Evolutionary conservation across 2,888 invertebrate genomes (phyloP).

Genomic region (Rhodophaea formosa): DNA sequence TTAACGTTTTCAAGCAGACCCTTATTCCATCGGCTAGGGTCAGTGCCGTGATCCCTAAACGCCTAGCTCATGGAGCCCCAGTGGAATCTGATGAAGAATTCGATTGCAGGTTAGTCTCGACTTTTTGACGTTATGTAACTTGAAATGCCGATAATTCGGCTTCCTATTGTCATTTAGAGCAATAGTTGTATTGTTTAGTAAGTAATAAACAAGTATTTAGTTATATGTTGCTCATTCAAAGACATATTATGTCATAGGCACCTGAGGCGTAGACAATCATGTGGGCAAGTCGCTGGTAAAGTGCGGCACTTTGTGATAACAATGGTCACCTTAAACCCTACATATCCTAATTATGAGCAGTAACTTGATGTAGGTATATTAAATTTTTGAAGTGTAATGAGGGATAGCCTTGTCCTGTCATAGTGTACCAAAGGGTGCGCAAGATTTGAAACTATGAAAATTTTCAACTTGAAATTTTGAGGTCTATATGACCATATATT

Average conservation of each 20-base stretch:
- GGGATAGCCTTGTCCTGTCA: no score
- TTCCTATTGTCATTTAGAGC: conserved; percentile 27
- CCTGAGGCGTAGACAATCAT: not conserved
- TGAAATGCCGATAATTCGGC: conserved; percentile 39
- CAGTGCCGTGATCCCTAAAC: conserved; percentile 53
- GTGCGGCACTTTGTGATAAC: not conserved
- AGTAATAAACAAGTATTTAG: not conserved
- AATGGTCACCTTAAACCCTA: not conserved
- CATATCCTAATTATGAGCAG: no score
- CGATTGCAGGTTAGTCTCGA: conserved; percentile 83
- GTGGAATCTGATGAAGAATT: conserved; percentile 92
- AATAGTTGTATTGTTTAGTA: not conserved
- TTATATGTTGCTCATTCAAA: not conserved
- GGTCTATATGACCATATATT: no score
- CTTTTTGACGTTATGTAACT: conserved; percentile 77
- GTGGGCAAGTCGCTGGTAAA: not conserved
- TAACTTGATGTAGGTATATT: no score
- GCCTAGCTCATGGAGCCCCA: conserved; percentile 68
- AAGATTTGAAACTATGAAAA: no score
- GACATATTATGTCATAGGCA: not conserved
- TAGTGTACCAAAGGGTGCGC: no score
- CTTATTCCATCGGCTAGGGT: conserved; percentile 58
- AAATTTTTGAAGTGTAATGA: no score
- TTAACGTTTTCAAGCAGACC: conserved; percentile 65
- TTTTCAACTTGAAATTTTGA: no score